Base-by-base conservation (phyloP, 2,888 invertebrate species). In the Linyphia triangularis region DNA sequence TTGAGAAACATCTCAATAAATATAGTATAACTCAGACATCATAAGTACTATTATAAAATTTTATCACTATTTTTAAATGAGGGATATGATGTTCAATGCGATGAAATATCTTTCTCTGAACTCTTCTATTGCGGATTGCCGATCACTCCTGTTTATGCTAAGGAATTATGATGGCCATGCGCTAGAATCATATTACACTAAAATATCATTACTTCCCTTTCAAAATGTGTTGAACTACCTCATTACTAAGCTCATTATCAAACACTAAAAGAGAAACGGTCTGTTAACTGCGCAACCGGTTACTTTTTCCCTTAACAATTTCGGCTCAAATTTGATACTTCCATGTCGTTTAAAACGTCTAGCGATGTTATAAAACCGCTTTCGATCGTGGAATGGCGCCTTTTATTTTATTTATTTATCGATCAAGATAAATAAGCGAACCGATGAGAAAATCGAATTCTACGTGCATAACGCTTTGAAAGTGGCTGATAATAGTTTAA, bases 351-450 rank as follows among this genome's bases (percentile, higher is more conserved):
- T 73, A 51, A 65, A 83, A 16, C 22, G 73, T 43, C 51, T 28
- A 9, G 73, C 22, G 63, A 40, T 63, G 73, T 65, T 79, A 65
- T 83, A 73, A 82, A 73, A 72, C 72, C 63, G 40, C 72, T 79
- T 79, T 51, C 69, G 43, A 24, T 37, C 61, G 9, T 19, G 24
- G 43, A 73, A 72, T 40, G 72, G 57, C 22, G 51, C 65, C 22
- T 59, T 63, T 82, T 70, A 82, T 82, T 82, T 72, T 70, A 83
- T 83, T 83, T 83, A 65, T 43, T 72, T 73, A 73, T 83, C 63
- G 83, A 73, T 73, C 51, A 43, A 40, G 73, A 73, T 72, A 73
- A 82, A 43, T 67, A 22, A 59, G 22, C 83, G 26, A 19, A 37
- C 72, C 43, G 61, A 73, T 83, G 65, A 51, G 65, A 72, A 69